These are phyloP conservation scores for Eupithecia dodoneata DNA, from an alignment of 2,888 invertebrate genomes.

Conservation along the genomic window DNA sequence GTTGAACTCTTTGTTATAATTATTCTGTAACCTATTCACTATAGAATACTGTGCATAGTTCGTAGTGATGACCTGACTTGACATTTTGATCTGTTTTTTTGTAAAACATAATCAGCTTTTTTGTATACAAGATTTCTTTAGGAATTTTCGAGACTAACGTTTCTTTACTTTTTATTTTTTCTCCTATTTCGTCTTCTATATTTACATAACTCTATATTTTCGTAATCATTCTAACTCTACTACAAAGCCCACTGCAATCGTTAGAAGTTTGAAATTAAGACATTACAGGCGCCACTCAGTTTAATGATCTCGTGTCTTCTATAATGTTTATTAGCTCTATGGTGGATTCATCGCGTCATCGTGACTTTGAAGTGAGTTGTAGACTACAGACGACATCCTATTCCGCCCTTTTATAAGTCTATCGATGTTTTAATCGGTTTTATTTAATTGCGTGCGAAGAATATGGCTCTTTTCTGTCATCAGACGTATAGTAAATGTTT, in stretches of 20 bases:
- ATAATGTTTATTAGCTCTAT: slow-evolving; percentile 7
- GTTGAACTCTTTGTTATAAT: no score
- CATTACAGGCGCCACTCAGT: slow-evolving; percentile 55
- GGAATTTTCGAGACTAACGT: neutral
- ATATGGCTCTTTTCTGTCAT: neutral
- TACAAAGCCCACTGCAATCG: slow-evolving; percentile 46
- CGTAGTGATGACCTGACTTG: no score
- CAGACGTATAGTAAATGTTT: no score
- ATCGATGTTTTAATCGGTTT: slow-evolving; percentile 2
- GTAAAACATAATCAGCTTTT: no score
- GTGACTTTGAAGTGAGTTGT: slow-evolving; percentile 39
- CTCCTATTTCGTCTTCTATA: neutral
- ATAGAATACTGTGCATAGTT: no score
- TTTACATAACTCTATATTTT: neutral
- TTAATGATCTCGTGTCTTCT: slow-evolving; percentile 12
- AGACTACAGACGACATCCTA: slow-evolving; percentile 59
- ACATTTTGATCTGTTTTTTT: no score
- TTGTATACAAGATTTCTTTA: no score
- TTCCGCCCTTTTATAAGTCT: slow-evolving; percentile 44
- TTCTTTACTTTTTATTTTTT: neutral
- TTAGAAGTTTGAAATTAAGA: slow-evolving; percentile 50
- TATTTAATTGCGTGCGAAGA: neutral
- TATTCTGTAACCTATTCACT: no score
- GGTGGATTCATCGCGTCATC: slow-evolving; percentile 40
- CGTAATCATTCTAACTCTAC: neutral